Evolutionary conservation across 1,140 invertebrate species (phyloP).

Genomic region (Melanaphis sacchari): DNA sequence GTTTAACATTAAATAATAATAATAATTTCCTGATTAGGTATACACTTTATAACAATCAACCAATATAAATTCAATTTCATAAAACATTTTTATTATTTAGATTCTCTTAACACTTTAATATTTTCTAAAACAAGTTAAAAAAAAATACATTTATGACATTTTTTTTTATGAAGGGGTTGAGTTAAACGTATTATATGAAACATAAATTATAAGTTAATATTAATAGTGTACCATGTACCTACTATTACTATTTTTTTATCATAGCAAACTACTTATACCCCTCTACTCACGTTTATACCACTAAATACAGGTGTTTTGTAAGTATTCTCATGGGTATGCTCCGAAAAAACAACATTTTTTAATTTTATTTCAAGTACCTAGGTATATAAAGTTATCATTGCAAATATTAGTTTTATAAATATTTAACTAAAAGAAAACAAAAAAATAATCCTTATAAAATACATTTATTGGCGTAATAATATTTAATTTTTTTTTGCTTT

Average conservation of each 20-base stretch:
- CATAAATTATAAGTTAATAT: not conserved
- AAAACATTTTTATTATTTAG: not conserved
- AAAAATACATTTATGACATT: not conserved
- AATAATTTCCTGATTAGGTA: not conserved
- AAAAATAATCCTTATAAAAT: conserved; percentile 20
- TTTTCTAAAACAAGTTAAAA: not conserved
- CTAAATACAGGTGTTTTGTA: not conserved
- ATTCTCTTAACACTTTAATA: not conserved
- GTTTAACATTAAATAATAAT: too few species aligned
- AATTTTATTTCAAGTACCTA: not conserved
- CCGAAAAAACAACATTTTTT: not conserved
- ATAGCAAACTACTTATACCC: not conserved
- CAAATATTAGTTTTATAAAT: conserved; percentile 23
- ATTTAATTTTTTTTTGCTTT: not conserved
- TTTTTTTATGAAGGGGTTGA: not conserved
- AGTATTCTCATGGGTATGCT: not conserved
- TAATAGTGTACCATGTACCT: not conserved
- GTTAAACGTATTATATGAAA: not conserved
- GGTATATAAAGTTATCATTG: not conserved
- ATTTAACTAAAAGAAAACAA: not conserved
- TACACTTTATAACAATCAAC: not conserved
- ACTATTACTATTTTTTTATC: not conserved
- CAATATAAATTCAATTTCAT: not conserved
- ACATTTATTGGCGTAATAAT: not conserved
- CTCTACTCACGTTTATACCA: not conserved